phyloP scores from a whole-genome alignment of 2,113 vertebrate species.

The Oceanites oceanicus region DNA sequence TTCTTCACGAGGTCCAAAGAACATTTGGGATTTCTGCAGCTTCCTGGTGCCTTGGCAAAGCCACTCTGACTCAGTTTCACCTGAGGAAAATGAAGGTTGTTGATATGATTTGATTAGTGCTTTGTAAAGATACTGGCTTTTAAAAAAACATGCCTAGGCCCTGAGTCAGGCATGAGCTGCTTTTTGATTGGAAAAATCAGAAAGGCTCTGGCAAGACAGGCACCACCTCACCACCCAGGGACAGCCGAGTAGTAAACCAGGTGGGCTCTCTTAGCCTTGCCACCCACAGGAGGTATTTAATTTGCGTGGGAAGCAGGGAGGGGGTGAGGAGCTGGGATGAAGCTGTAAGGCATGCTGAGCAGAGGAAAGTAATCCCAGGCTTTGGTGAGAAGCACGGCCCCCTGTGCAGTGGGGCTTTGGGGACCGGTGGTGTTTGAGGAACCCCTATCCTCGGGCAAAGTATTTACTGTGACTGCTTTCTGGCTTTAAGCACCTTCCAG shows the following conservation, averaged over 20 bases:
- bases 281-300: not conserved
- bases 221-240: not conserved
- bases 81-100: not conserved
- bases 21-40: not conserved
- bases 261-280: not conserved
- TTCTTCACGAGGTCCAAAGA: not conserved
- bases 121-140: not conserved
- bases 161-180: not conserved
- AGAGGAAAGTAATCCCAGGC: rapidly evolving
- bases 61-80: not conserved
- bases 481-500: not conserved
- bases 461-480: not conserved
- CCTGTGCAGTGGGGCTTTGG: not conserved
- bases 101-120: not conserved
- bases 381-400: not conserved
- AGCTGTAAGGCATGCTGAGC: rapidly evolving
- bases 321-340: not conserved
- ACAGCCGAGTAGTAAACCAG: not conserved
- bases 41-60: not conserved
- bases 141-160: not conserved
- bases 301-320: not conserved
- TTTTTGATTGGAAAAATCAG: not conserved
- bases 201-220: not conserved
- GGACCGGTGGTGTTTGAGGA: not conserved
- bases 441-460: not conserved